Evolutionary conservation across 2,113 vertebrate genomes (phyloP).

Genomic region (Tautogolabrus adspersus): DNA sequence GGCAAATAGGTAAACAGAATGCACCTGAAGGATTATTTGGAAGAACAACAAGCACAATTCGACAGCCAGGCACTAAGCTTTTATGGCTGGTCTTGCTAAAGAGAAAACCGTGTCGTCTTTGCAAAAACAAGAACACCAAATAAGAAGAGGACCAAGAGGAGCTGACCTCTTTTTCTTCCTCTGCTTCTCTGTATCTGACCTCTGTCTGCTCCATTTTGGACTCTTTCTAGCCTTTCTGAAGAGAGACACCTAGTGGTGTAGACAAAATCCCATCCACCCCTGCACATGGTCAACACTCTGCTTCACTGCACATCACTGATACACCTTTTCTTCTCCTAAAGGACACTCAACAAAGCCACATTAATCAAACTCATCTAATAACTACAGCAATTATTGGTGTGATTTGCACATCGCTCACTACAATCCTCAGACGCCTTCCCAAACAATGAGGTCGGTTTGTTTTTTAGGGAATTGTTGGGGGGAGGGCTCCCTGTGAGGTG

Average conservation of each 20-base stretch:
- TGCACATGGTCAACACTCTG: constrained; percentile 19
- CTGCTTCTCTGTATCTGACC: constrained; percentile 50
- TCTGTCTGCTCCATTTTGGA: constrained; percentile 26
- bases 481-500: constrained; percentile 8
- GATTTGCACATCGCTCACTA: constrained; percentile 60
- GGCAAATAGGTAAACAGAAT: constrained; percentile 29
- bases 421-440: constrained; percentile 34
- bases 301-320: constrained; percentile 22
- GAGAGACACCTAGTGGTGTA: constrained; percentile 81
- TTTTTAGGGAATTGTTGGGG: neutral
- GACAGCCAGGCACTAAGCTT: constrained; percentile 4
- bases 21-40: constrained; percentile 12
- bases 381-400: constrained; percentile 64
- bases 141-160: constrained; percentile 26
- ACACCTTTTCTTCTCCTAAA: constrained; percentile 40
- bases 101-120: constrained; percentile 25
- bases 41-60: constrained; percentile 29
- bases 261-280: constrained; percentile 6
- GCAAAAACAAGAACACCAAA: constrained; percentile 46
- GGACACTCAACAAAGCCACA: constrained; percentile 58
- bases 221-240: constrained; percentile 60
- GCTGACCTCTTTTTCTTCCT: constrained; percentile 18
- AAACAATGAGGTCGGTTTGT: constrained; percentile 8
- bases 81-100: constrained; percentile 20
- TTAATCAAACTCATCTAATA: constrained; percentile 68